Base-by-base conservation (phyloP, 2,888 invertebrate species). In the Aporophyla lueneburgensis region DNA sequence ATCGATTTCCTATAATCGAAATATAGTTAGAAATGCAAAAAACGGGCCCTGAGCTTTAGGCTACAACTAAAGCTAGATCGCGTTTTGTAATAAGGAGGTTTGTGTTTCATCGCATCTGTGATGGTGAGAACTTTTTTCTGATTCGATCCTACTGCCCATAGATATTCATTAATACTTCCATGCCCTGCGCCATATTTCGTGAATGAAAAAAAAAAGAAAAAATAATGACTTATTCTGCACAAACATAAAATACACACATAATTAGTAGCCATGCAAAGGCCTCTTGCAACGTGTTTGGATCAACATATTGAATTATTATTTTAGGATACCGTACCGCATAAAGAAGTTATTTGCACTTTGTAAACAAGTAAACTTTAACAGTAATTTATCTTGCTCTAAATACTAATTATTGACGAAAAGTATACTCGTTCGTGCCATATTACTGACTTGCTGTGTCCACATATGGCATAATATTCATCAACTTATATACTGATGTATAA, bases 401-500 rank as follows among this genome's bases (percentile, higher is more conserved):
- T 9, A 70, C 43, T 33, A 71, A 76, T 70, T 70, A 78, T 14
- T 58, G 40, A 27, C 27, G 27, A 21, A 56, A 51, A n/a, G 27
- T 78, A 0, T 21, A 40, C 5, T 19, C 5, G 24, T 6, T 19
- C 5, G 24, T 6, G 27, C 56, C 27, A 49, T 56, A 24, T 4
- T 27, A 51, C 54, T 56, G 40, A 53, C 21, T 56, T 49, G 58
- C 27, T 16, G 27, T 46, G 6, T 5, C 12, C 12, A 33, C 33
- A 40, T 27, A 58, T 9, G 10, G 19, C 24, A 27, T 77, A 16
- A n/a, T 21, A 27, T 56, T 49, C 54, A 49, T 10, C 27, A 56
- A 40, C n/a, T 40, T 67, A 51, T 40, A 65, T 21, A 49, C 5
- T 0, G 19, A 24, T 6, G 0, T 46, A 24, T 19, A 40, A 40